phyloP scores from a whole-genome alignment of 2,797 vertebrate species.

The Anguilla anguilla region DNA sequence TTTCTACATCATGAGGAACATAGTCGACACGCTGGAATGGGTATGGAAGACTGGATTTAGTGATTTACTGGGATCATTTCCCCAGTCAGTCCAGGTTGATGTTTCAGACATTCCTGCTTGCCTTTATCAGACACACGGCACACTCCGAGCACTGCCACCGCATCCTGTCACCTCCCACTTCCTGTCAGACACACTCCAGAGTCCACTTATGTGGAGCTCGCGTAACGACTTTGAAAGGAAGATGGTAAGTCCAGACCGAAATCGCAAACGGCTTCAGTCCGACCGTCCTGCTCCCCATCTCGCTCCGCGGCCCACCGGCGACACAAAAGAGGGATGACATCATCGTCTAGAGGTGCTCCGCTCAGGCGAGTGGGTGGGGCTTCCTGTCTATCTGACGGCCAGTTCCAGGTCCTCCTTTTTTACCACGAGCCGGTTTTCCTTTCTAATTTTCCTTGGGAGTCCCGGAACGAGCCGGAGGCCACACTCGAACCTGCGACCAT shows the following conservation, averaged over 20 bases:
- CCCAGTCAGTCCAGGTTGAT: background rate
- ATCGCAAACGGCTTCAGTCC: background rate
- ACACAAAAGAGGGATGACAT: background rate
- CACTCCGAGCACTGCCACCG: background rate
- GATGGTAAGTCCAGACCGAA: background rate
- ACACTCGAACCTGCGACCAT: background rate
- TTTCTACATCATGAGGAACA: constrained; percentile 39
- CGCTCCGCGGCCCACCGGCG: background rate
- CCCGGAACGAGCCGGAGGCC: background rate
- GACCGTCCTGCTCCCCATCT: background rate
- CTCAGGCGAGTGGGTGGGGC: background rate
- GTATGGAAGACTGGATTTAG: background rate
- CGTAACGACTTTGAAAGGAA: background rate
- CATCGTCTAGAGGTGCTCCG: background rate
- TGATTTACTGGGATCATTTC: background rate
- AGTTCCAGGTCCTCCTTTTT: background rate
- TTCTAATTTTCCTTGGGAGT: background rate
- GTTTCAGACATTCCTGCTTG: background rate
- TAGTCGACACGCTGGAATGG: background rate
- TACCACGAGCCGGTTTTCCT: background rate
- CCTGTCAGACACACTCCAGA: constrained; percentile 4
- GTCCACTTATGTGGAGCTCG: background rate
- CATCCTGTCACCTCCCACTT: background rate
- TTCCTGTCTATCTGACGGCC: background rate
- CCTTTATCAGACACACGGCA: background rate